Evolutionary conservation across 2,113 vertebrate species (phyloP).

Genomic region (Anhinga rufa): DNA sequence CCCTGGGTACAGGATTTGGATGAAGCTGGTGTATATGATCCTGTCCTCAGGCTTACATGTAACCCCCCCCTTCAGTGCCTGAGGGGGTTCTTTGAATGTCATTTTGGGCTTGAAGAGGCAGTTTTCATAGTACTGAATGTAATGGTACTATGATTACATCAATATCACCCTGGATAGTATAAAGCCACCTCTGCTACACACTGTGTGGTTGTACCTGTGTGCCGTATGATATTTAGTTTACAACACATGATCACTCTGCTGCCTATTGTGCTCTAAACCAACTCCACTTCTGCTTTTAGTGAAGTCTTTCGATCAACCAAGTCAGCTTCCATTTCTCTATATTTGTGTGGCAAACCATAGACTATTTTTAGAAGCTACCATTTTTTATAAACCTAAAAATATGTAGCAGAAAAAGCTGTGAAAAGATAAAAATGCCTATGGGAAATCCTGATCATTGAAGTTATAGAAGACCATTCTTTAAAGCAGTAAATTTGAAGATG

Average conservation of each 20-base stretch:
- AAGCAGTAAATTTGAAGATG: neutral
- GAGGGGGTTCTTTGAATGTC: neutral
- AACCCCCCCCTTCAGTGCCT: neutral
- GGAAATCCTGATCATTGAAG: neutral
- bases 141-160: neutral
- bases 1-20: neutral
- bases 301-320: neutral
- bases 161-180: neutral
- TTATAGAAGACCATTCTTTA: neutral
- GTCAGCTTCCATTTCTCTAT: neutral
- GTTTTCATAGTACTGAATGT: neutral
- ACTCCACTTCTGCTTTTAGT: neutral
- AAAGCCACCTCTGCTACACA: neutral
- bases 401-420: neutral
- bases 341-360: neutral
- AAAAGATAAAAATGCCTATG: neutral
- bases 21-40: neutral
- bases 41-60: neutral
- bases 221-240: neutral
- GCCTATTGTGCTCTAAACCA: neutral
- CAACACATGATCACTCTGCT: neutral
- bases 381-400: neutral
- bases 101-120: neutral
- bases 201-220: neutral
- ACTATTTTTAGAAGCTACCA: neutral